Percentiles rank a stretch among this genome's conserved stretches.
phyloP scores from a whole-genome alignment of 64 coral and sea anemone genomes.

The Pachyseris speciosa region DNA sequence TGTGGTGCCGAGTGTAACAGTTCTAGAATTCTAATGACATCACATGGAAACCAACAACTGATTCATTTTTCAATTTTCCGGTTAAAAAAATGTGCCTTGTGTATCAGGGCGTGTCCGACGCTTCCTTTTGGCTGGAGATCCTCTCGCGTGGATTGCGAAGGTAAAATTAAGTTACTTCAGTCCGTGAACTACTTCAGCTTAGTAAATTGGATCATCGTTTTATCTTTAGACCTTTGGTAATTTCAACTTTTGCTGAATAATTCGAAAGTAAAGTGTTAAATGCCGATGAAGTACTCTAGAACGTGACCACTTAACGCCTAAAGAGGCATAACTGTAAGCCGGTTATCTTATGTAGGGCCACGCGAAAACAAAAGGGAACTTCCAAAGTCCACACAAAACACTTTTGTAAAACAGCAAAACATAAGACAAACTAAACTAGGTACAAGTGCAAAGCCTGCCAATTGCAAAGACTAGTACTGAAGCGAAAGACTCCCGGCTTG shows the following conservation, averaged over 20 bases:
- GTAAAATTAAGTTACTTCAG: neutral
- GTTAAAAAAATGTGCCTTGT: neutral
- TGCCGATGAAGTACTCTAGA: neutral
- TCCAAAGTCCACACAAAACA: neutral
- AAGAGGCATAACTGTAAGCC: neutral
- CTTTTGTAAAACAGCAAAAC: no score
- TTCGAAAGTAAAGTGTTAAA: neutral
- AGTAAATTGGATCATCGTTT: neutral
- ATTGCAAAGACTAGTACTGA: no score
- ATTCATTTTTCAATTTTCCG: neutral
- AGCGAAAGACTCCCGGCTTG: no score
- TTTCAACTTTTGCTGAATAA: neutral
- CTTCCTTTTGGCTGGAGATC: neutral
- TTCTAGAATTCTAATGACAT: no score
- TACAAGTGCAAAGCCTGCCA: no score
- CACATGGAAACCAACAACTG: neutral
- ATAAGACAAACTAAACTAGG: no score
- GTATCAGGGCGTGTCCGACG: neutral
- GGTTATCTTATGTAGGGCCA: neutral
- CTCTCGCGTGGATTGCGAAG: neutral
- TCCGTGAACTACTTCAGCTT: neutral
- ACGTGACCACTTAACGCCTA: neutral
- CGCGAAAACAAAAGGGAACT: neutral
- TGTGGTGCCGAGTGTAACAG: no score
- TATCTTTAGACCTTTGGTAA: slow-evolving; percentile 7